Evolutionary conservation across 2,888 invertebrate species (phyloP).

Genomic region (Choreutis nemorana): DNA sequence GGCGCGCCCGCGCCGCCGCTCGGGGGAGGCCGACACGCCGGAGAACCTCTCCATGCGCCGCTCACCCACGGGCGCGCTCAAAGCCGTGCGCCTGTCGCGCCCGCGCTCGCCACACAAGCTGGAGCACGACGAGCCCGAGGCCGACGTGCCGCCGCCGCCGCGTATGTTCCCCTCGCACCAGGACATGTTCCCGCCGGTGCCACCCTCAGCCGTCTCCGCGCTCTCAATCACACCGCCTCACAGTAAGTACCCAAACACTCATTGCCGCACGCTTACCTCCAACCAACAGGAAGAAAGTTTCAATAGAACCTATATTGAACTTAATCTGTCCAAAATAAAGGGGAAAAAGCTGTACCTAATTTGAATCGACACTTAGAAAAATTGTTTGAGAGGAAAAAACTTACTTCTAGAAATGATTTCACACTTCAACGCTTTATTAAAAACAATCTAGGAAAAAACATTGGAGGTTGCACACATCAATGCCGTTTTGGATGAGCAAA

Average conservation of each 20-base stretch:
- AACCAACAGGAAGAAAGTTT: too few relatives aligned
- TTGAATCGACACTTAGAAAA: neutral
- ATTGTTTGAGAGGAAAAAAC: neutral
- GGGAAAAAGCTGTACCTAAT: too few relatives aligned
- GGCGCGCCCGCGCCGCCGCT: slow-evolving; percentile 83
- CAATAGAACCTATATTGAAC: too few relatives aligned
- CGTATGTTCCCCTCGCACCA: slow-evolving; percentile 63
- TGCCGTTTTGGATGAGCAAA: slow-evolving; percentile 47
- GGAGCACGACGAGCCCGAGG: slow-evolving; percentile 39
- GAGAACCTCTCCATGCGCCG: slow-evolving; percentile 72
- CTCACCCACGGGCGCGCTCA: slow-evolving; percentile 42
- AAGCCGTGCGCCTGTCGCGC: slow-evolving; percentile 46
- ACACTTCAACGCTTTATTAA: too few relatives aligned
- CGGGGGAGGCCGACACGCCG: slow-evolving; percentile 72
- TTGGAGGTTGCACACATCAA: slow-evolving; percentile 43
- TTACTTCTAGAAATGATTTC: neutral
- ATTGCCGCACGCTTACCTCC: too few relatives aligned
- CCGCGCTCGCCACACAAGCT: slow-evolving; percentile 49
- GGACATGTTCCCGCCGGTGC: slow-evolving; percentile 76
- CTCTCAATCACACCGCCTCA: slow-evolving; percentile 84
- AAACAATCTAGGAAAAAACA: too few relatives aligned
- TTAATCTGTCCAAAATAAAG: too few relatives aligned
- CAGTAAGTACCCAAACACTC: slow-evolving; percentile 75
- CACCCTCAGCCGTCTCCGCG: slow-evolving; percentile 73
- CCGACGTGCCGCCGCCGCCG: slow-evolving; percentile 65